Base-by-base conservation (phyloP, 2,797 vertebrate species). In the Pipistrellus nathusii region DNA sequence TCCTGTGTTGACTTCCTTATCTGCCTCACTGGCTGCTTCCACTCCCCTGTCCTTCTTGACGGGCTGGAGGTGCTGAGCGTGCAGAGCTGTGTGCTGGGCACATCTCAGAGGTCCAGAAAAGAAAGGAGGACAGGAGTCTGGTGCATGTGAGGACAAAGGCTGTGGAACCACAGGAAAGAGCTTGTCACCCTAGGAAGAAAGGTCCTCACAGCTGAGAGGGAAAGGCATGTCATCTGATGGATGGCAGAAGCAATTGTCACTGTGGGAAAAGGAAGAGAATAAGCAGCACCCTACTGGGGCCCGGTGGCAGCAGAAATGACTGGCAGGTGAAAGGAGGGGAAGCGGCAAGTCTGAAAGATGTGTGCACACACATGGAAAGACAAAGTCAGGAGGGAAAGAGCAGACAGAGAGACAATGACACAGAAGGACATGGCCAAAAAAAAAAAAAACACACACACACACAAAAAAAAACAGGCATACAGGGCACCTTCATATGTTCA, bases 401-500 rank as follows among this genome's bases (percentile, higher is more conserved):
- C 59, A 30, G 32, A 59, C 38, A 69, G 75, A 86, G 48, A 48
- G 59, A 87, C 41, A 59, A 44, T 51, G 77, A 17, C 3, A 4
- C 21, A 83, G 30, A 32, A 57, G 4, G 25, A 75, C 27, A 20
- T 32, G 64, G 14, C 27, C 44, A 76, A 23, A 21, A 57, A 72
- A 1, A 12, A 25, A 12, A 25, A 44, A 44, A 44, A 44, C 44
- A 44, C 44, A 44, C 9, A 44, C 7, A 44, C 9, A 44, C 38
- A 38, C 38, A 57, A 25, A 23, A n/a, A 25, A 11, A 10, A 9
- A 44, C 35, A 62, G 72, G 82, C 66, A 72, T 20, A 30, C 9
- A 8, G 46, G 21, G 53, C 59, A 12, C 1, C 0, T 14, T 4
- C 0, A 0, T 20, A 38, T 9, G 25, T 5, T 3, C 6, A 15